Evolutionary conservation across 1,140 invertebrate genomes (phyloP).

Genomic region (Orussus abietinus): DNA sequence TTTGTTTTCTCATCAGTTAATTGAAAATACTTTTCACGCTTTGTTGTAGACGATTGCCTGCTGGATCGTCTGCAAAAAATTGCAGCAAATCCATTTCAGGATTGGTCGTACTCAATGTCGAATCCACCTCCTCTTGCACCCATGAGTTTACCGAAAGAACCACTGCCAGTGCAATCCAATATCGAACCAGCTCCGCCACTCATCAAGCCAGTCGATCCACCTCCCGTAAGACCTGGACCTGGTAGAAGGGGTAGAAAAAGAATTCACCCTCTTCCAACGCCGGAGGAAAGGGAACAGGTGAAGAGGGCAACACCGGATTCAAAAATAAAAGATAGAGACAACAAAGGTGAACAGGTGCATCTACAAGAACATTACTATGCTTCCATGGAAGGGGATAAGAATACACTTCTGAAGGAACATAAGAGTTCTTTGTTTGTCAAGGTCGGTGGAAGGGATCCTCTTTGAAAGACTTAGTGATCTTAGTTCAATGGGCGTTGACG

Average conservation of each 20-base stretch:
- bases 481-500: too few relatives aligned
- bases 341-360: conserved; percentile 30
- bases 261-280: conserved; percentile 11
- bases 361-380: conserved; percentile 47
- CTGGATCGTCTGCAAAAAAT: conserved; percentile 62
- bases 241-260: conserved; percentile 44
- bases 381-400: conserved; percentile 42
- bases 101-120: conserved; percentile 64
- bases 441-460: too few relatives aligned
- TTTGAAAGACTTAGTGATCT: too few relatives aligned
- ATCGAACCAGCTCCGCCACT: conserved; percentile 8
- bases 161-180: conserved; percentile 10
- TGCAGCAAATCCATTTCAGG: conserved; percentile 73
- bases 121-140: conserved; percentile 17
- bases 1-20: conserved; percentile 8
- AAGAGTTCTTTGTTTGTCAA: conserved; percentile 36
- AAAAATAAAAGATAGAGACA: conserved; percentile 17
- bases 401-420: conserved; percentile 26
- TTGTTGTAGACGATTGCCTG: conserved; percentile 44
- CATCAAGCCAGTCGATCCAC: conserved; percentile 13
- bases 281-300: conserved; percentile 23
- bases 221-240: conserved; percentile 30
- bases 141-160: conserved; percentile 22
- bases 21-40: conserved; percentile 18
- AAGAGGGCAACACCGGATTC: conserved; percentile 28